phyloP scores from a whole-genome alignment of 2,797 vertebrate genomes.

The Crax fasciolata region DNA sequence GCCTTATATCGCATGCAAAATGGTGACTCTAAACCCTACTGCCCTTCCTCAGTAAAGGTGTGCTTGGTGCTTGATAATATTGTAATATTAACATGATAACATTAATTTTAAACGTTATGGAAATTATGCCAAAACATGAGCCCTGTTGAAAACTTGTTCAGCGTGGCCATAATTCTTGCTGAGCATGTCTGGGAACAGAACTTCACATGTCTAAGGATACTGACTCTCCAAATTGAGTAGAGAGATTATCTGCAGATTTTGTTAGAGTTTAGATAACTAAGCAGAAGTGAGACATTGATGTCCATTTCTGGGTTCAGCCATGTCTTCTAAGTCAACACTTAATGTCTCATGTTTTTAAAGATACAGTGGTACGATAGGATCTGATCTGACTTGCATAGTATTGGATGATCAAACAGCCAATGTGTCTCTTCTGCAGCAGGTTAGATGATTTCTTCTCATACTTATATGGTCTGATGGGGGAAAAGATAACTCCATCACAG shows the following conservation, averaged over 20 bases:
- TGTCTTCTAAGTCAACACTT: background rate
- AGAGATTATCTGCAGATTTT: background rate
- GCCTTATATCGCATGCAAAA: background rate
- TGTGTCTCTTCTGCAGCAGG: background rate
- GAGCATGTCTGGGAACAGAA: background rate
- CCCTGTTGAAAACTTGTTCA: background rate
- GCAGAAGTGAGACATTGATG: background rate
- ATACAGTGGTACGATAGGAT: background rate
- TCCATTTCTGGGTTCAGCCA: background rate
- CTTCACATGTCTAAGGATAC: background rate
- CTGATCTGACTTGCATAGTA: background rate
- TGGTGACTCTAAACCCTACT: background rate
- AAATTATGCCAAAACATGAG: background rate
- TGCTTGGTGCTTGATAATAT: background rate
- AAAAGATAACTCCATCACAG: too few relatives aligned
- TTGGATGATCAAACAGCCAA: background rate
- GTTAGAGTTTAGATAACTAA: background rate
- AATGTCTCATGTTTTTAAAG: background rate
- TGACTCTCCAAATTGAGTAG: background rate
- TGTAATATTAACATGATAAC: background rate
- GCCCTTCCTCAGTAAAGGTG: background rate
- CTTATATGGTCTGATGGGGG: background rate
- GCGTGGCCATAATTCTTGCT: background rate
- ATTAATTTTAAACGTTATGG: background rate
- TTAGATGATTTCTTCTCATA: background rate